Base-by-base conservation (phyloP, 2,113 vertebrate genomes). In the Nansenia antarctica region DNA sequence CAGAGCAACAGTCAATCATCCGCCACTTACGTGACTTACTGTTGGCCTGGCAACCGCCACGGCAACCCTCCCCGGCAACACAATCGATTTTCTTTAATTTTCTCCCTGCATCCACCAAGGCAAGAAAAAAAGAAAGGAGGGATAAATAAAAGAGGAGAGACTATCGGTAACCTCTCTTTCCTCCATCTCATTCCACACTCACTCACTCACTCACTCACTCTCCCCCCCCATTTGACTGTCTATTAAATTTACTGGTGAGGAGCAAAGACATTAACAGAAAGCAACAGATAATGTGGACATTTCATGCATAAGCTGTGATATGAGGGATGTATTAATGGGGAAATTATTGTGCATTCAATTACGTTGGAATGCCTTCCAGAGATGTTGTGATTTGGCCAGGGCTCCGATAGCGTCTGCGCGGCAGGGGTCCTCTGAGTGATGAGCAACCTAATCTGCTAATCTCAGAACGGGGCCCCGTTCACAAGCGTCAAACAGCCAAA, bases 391-490 rank as follows among this genome's bases (percentile, higher is more conserved):
- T 95, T 95, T 94, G 93, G 90, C 91, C 9, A 87, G 85, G 81
- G 90, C 92, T 92, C 91, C 91, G 92, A 94, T 95, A 92, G 94
- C 87, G 88, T 90, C 88, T 77, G 86, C 94, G 88, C 94, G 88
- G 92, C 92, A 75, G 95, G 94, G 94, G 93, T 91, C 92, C 90
- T n/a, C 92, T 94, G 93, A 96, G 92, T 96, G 95, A 98, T 96
- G 96, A 95, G 94, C 92, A 92, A 94, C 93, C 95, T 98, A 98
- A 98, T 98, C 97, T 98, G 94, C 95, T 98, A 98, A 98, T 98
- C 96, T 98, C 72, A 49, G 91, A 93, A 95, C 95, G 92, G 91
- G 93, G 90, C 93, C 91, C 92, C 14, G 24, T 63, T 45, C 61
- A 54, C 64, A 11, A 54, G 22, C 31, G 18, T 32, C 18, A 24